phyloP scores from a whole-genome alignment of 2,113 vertebrate species.

The Kryptolebias marmoratus region DNA sequence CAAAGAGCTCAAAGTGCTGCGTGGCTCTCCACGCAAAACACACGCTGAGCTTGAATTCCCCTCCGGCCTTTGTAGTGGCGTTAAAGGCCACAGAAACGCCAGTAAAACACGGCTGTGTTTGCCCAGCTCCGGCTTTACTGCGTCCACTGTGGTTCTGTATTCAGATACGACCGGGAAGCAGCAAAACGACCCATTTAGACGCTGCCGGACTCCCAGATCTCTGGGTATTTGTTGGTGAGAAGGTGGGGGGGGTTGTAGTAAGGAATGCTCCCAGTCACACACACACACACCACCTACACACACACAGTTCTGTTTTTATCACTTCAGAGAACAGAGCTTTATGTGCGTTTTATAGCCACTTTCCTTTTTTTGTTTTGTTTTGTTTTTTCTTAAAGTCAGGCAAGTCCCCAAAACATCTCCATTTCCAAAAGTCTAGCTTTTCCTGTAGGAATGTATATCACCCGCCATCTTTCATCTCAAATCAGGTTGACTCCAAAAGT shows the following conservation, averaged over 20 bases:
- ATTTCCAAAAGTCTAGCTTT: no score
- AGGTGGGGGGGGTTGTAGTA: conserved; percentile 49
- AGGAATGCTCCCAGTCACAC: conserved; percentile 40
- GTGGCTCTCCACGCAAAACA: not conserved
- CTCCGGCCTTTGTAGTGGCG: conserved; percentile 10
- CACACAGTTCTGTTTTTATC: not conserved
- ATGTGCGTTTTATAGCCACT: not conserved
- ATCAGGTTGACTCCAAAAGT: no score
- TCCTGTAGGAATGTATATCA: no score
- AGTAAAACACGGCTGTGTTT: conserved; percentile 40
- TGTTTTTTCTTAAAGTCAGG: no score
- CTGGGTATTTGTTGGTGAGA: conserved; percentile 49
- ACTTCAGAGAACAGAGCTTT: not conserved
- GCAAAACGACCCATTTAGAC: conserved; percentile 27
- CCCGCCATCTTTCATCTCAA: no score
- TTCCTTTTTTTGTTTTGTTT: no score
- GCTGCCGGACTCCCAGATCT: conserved; percentile 37
- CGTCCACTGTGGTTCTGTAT: conserved; percentile 23
- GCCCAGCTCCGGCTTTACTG: conserved; percentile 18
- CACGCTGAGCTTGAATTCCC: conserved; percentile 27
- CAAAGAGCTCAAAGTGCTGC: not conserved
- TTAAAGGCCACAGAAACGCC: conserved; percentile 49
- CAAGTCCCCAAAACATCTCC: no score
- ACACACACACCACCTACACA: not conserved
- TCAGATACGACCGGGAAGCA: conserved; percentile 16